A percentile compares a stretch with the other conserved stretches of the same genome.
Evolutionary conservation across 2,888 invertebrate species (phyloP).

Genomic region (Drosophila percnosoma): DNA sequence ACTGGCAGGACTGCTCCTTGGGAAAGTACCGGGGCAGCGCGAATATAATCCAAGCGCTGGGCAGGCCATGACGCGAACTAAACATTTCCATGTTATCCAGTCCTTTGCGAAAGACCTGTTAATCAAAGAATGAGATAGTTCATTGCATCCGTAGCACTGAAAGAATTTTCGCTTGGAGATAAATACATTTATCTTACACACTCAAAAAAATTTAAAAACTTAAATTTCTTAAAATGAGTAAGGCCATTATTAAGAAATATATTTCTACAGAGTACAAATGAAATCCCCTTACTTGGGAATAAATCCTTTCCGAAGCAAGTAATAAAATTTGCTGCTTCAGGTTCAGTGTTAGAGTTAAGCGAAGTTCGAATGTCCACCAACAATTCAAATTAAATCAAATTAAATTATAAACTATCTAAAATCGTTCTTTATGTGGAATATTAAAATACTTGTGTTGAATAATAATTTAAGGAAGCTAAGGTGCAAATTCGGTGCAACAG

Average conservation of each 20-base stretch:
- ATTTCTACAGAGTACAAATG: background rate
- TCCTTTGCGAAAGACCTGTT: constrained; percentile 86
- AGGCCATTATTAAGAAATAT: background rate
- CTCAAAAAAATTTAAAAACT: background rate
- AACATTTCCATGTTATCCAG: constrained; percentile 86
- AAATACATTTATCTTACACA: background rate
- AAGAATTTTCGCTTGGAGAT: background rate
- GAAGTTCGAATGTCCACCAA: no score
- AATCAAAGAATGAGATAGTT: background rate
- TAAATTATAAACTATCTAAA: background rate
- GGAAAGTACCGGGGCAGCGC: constrained; percentile 88
- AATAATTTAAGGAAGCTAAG: background rate
- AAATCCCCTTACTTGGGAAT: no score
- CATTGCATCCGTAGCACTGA: background rate
- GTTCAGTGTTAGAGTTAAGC: no score
- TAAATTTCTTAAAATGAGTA: background rate
- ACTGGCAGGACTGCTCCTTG: constrained; percentile 83
- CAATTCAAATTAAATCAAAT: no score
- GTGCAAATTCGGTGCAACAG: background rate
- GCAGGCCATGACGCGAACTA: constrained; percentile 86
- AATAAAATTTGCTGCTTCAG: no score
- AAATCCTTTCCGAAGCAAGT: no score
- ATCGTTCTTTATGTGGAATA: background rate
- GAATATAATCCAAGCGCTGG: constrained; percentile 90
- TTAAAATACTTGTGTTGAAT: no score